Evolutionary conservation across 2,797 vertebrate species (phyloP).

Genomic region (Anguilla obscura): DNA sequence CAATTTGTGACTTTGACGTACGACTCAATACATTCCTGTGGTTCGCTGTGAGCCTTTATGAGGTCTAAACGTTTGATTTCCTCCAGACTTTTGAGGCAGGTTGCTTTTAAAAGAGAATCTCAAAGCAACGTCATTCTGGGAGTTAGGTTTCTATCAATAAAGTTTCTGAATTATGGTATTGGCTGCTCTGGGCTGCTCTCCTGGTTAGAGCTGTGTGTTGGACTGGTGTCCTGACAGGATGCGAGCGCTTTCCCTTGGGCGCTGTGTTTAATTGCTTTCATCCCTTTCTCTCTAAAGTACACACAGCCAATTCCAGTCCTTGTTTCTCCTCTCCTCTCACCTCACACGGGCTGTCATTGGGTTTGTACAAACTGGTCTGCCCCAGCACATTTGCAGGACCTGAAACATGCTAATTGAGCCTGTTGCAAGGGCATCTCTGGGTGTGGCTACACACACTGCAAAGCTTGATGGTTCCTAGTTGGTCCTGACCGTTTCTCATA

Average conservation of each 20-base stretch:
- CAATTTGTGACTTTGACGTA: not conserved
- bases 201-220: not conserved
- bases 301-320: not conserved
- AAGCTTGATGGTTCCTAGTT: not conserved
- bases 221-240: not conserved
- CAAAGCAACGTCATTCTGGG: too few relatives aligned
- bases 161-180: too few relatives aligned
- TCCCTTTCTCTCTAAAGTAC: not conserved
- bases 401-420: not conserved
- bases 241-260: not conserved
- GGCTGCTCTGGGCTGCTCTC: not conserved
- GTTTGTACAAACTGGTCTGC: not conserved
- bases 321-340: not conserved
- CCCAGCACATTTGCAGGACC: not conserved
- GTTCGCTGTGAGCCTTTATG: too few relatives aligned
- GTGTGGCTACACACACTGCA: not conserved
- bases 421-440: not conserved
- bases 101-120: too few relatives aligned
- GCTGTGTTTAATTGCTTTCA: not conserved
- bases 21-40: not conserved
- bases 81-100: too few relatives aligned
- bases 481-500: not conserved
- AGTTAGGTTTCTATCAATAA: too few relatives aligned
- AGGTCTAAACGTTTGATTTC: too few relatives aligned
- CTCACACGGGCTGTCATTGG: not conserved